Evolutionary conservation across 2,888 invertebrate genomes (phyloP), one percentile per base, ranked within the genome.

Genomic region (Sisyra nigra): DNA sequence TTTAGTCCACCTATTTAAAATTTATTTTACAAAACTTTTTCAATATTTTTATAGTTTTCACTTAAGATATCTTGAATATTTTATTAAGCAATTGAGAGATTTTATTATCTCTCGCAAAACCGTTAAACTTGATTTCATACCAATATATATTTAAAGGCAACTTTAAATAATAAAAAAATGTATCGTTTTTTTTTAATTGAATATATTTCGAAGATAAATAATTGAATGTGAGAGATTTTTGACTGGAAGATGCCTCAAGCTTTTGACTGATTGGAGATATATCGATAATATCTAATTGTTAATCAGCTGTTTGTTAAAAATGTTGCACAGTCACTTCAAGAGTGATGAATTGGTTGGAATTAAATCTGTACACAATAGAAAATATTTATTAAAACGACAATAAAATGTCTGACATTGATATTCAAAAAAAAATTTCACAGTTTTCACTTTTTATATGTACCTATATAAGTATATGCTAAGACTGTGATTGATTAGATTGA

Each of bases 281-380:
- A 34, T 30, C 24, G 41, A 41, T 41, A 41, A 19, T 11, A 41
- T 41, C 41, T 30, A 41, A 33, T 41, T 41, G 34, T 41, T 41
- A 41, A 41, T 41, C 41, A 41, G 41, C 34, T 37, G 18, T 34
- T 41, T 30, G 15, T 30, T 34, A 33, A 41, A 41, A 41, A 41
- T 41, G 24, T 35, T 41, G 41, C 41, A 35, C 14, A 17, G 35
- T 41, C 41, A 41, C 34, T 34, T 13, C 24, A 24, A 24, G 7
- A 24, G 24, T 24, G 24, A 24, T 24, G 24, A 24, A 24, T 24
- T 24, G 24, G 24, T 24, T 24, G 24, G 24, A 24, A 24, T 24
- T 24, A 24, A 24, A 24, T 24, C 7, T 24, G 24, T 38, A 24
- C 13, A 38, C 10, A 13, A 38, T 19, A 13, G 15, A 34, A 34